These are phyloP conservation scores for Henricia sp. DNA, from an alignment of 53 echinoderm and acorn worm species.

Conservation along the genomic window DNA sequence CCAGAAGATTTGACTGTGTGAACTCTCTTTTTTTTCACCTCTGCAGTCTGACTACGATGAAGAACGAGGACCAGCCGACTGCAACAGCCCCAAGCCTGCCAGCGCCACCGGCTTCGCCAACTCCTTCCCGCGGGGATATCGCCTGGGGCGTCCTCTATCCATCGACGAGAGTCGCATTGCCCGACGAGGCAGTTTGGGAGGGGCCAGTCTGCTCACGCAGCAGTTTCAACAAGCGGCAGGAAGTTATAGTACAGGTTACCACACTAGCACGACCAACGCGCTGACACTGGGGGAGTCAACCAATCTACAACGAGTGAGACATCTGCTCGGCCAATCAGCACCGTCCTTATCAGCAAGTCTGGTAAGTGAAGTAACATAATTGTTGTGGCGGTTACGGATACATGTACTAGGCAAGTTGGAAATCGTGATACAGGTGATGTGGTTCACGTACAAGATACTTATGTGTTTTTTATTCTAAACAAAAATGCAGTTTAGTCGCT, in stretches of 20 bases:
- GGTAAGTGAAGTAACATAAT: constrained; percentile 62
- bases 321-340: constrained; percentile 93
- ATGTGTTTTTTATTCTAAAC: no score
- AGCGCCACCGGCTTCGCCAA: constrained; percentile 83
- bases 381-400: not conserved
- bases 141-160: constrained; percentile 91
- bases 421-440: no score
- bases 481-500: no score
- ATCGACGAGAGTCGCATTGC: constrained; percentile 94
- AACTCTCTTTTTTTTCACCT: constrained; percentile 27
- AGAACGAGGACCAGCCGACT: constrained; percentile 62
- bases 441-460: no score
- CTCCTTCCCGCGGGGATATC: constrained; percentile 89
- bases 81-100: constrained; percentile 66
- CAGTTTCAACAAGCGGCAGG: constrained; percentile 60
- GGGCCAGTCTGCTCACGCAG: constrained; percentile 69
- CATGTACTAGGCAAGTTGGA: not conserved
- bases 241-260: constrained; percentile 72
- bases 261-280: constrained; percentile 95
- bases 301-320: constrained; percentile 87
- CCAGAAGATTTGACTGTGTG: no score
- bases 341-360: constrained; percentile 94
- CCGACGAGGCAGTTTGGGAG: constrained; percentile 90
- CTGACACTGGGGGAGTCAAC: constrained; percentile 89
- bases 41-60: constrained; percentile 93